Evolutionary conservation across 2,888 invertebrate genomes (phyloP), one percentile per base, ranked within the genome.

Genomic region (Drosophila falleni): DNA sequence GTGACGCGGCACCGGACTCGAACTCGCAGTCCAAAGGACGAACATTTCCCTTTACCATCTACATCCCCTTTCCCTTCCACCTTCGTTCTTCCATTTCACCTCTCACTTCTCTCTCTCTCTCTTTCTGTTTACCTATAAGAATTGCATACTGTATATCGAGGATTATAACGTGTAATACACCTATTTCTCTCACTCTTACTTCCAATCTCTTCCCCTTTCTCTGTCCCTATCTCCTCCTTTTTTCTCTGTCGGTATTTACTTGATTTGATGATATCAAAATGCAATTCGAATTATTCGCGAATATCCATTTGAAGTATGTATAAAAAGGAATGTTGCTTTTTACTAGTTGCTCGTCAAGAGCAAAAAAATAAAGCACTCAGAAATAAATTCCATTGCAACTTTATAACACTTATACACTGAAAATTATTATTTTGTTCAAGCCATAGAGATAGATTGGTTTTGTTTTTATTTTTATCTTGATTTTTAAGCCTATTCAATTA

Each of bases 1-100:
- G 55, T 87, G 80, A 71, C 63, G 71, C 66, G 71, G 37, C 58
- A 60, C 46, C 59, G 78, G 60, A 59, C 61, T 29, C 55, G 78
- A 58, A 59, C 61, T 33, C 55, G 16, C 29, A 50, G 62, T 23
- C 50, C 35, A 51, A 41, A 47, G 55, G 31, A 44, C 10, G 9
- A 55, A 35, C 13, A 35, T 26, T 37, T n/a, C 37, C 35, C 41
- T 4, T 26, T n/a, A n/a, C n/a, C 47, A 16, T 4, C 41, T 5
- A 8, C 29, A 29, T n/a, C 13, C n/a, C n/a, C 35, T 35, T 6
- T n/a, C 29, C 35, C n/a, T 8, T 37, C n/a, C 13, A 1, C 13
- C 13, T 5, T 13, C 11, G 1, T 26, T 13, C 5, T 46, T 2
- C 39, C 39, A 41, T 19, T 42, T 11, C 1, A 13, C 5, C 42